These are phyloP conservation scores for Peribatodes rhomboidaria DNA, from an alignment of 2,888 invertebrate genomes.

Conservation along the genomic window DNA sequence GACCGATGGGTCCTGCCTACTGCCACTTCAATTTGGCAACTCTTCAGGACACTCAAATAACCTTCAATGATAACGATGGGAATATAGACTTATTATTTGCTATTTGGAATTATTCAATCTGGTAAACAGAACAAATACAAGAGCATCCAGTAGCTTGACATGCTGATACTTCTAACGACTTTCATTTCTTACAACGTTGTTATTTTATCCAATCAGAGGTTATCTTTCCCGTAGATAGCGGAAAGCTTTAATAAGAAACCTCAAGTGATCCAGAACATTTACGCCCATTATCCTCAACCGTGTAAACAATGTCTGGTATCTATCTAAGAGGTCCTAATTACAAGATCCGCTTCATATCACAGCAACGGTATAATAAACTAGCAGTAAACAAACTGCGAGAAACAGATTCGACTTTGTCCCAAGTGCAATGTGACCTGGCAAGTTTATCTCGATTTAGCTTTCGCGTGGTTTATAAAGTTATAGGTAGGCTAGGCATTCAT, in stretches of 20 bases:
- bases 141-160: too few species aligned
- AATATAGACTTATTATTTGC: too few species aligned
- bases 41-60: too few species aligned
- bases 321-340: slow-evolving; percentile 42
- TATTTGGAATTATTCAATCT: too few species aligned
- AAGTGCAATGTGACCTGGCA: not conserved
- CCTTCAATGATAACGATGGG: too few species aligned
- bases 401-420: not conserved
- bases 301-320: slow-evolving; percentile 36
- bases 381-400: slow-evolving; percentile 31
- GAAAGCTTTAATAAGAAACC: slow-evolving; percentile 23
- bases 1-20: too few species aligned
- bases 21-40: too few species aligned
- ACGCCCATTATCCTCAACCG: slow-evolving; percentile 19
- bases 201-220: not conserved
- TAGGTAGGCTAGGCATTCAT: too few species aligned
- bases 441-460: not conserved
- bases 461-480: too few species aligned
- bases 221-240: slow-evolving; percentile 1
- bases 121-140: too few species aligned
- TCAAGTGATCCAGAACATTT: slow-evolving; percentile 28
- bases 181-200: not conserved
- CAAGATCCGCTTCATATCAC: slow-evolving; percentile 65
- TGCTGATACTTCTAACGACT: not conserved
- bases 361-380: slow-evolving; percentile 24